Evolutionary conservation across 2,888 invertebrate species (phyloP).

Genomic region (Dichetophora obliterata): DNA sequence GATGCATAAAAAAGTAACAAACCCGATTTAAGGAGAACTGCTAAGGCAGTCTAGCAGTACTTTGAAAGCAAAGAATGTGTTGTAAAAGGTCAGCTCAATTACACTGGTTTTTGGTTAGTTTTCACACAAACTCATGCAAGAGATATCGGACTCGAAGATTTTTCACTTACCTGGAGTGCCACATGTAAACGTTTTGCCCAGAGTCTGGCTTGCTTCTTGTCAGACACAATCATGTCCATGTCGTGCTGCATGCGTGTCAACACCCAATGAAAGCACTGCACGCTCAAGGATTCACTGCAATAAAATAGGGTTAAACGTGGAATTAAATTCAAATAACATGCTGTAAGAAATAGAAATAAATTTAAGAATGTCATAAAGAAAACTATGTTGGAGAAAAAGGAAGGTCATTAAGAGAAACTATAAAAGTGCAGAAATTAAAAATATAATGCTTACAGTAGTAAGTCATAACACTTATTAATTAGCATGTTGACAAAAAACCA

Average conservation of each 20-base stretch:
- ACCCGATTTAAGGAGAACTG: no score
- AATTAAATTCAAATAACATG: conserved; percentile 35
- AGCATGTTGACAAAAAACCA: no score
- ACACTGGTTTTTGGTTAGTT: not conserved
- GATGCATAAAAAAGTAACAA: not conserved
- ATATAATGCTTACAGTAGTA: no score
- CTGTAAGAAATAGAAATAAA: conserved; percentile 5
- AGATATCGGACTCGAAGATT: not conserved
- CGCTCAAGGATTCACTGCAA: conserved; percentile 90
- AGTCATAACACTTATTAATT: no score
- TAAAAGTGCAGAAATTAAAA: not conserved
- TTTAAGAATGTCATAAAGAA: conserved; percentile 2
- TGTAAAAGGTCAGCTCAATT: not conserved
- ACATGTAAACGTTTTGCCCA: conserved; percentile 92
- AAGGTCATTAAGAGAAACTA: conserved; percentile 42
- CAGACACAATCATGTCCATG: conserved; percentile 87
- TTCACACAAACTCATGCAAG: not conserved
- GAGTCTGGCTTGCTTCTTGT: conserved; percentile 84
- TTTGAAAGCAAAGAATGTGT: no score
- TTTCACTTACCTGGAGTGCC: conserved; percentile 73
- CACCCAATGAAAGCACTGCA: conserved; percentile 92
- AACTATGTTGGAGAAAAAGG: conserved; percentile 16
- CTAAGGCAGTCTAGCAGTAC: not conserved
- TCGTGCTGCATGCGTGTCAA: conserved; percentile 79
- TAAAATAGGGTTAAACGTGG: conserved; percentile 63